Evolutionary conservation across 2,888 invertebrate genomes (phyloP).

Genomic region (Drosophila monieri): DNA sequence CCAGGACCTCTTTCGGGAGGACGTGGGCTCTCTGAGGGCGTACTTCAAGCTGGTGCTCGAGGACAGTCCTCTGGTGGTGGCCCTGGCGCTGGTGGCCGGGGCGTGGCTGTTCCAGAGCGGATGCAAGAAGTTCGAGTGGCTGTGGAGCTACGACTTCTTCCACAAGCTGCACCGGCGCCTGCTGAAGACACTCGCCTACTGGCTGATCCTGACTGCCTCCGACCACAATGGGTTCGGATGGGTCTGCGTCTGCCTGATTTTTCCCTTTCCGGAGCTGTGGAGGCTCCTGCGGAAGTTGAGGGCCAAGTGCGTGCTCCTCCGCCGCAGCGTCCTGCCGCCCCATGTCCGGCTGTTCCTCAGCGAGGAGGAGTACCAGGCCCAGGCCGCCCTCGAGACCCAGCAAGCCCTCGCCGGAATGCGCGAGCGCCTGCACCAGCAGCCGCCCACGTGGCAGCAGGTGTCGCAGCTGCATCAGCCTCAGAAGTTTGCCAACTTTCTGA

Average conservation of each 20-base stretch:
- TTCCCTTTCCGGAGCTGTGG: slow-evolving; percentile 28
- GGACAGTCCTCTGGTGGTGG: slow-evolving; percentile 2
- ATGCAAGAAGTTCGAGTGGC: background rate
- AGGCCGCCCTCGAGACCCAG: slow-evolving; percentile 20
- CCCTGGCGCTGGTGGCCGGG: slow-evolving; percentile 3
- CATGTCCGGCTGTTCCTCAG: background rate
- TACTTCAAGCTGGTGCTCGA: slow-evolving; percentile 30
- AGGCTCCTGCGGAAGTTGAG: slow-evolving; percentile 1
- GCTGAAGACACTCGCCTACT: slow-evolving; percentile 7
- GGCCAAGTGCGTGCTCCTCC: background rate
- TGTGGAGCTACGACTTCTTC: slow-evolving; percentile 10
- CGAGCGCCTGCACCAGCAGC: background rate
- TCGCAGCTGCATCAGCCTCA: background rate
- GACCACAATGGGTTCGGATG: slow-evolving; percentile 22
- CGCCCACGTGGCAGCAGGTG: slow-evolving; percentile 31
- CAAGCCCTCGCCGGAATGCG: slow-evolving; percentile 10
- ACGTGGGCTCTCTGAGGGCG: slow-evolving; percentile 7
- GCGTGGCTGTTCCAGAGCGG: background rate
- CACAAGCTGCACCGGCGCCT: background rate
- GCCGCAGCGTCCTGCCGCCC: background rate
- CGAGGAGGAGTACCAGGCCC: slow-evolving; percentile 1
- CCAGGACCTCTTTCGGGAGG: slow-evolving; percentile 4
- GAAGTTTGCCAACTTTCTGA: slow-evolving; percentile 11
- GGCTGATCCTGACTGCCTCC: slow-evolving; percentile 39
- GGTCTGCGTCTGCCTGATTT: slow-evolving; percentile 16